Percentiles rank a stretch among this genome's conserved stretches.
Evolutionary conservation across 2,113 vertebrate species (phyloP).

Genomic region (Macroglossus sobrinus): DNA sequence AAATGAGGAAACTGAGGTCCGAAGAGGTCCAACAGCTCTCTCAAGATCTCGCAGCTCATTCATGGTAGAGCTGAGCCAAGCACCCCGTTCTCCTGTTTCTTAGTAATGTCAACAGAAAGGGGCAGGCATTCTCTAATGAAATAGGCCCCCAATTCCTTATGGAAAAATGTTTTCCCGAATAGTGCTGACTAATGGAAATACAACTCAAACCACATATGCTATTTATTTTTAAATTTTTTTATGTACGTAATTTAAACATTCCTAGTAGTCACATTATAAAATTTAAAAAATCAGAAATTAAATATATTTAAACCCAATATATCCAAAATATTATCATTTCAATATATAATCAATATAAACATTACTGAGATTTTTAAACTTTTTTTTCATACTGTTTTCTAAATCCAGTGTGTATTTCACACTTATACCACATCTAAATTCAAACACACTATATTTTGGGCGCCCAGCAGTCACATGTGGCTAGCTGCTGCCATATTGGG

Average conservation of each 20-base stretch:
- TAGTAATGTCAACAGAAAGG: neutral
- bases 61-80: neutral
- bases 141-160: neutral
- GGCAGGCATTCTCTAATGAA: neutral
- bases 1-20: neutral
- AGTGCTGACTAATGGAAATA: neutral
- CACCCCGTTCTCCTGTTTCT: neutral
- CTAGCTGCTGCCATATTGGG: neutral
- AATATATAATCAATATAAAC: neutral
- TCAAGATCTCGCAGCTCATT: neutral
- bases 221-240: neutral
- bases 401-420: neutral
- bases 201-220: neutral
- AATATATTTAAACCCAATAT: neutral
- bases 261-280: neutral
- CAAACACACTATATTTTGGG: neutral
- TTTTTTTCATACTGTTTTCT: neutral
- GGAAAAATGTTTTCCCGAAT: neutral
- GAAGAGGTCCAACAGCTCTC: neutral
- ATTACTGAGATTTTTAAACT: neutral
- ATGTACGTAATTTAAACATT: neutral
- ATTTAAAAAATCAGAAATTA: neutral
- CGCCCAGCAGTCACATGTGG: accelerated
- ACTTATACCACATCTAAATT: neutral
- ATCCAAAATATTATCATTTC: neutral